Conservation (phyloP, 2,888 invertebrate species). For the Drosophila mettleri region DNA sequence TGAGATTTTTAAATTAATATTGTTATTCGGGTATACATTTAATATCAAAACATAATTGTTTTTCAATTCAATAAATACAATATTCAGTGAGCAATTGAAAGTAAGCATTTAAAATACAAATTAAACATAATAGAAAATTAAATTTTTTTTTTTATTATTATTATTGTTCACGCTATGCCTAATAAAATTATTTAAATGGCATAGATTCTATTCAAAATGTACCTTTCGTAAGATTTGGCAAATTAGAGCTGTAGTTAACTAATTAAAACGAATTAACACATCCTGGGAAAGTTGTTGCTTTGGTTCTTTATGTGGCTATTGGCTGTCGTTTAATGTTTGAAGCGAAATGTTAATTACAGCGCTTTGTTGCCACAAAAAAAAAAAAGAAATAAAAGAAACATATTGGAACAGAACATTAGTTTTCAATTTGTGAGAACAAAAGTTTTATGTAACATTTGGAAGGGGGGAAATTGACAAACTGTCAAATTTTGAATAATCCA, state of each 20-base stretch:
- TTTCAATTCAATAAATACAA: no score
- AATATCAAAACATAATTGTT: no score
- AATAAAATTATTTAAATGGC: background rate
- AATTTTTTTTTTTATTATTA: no score
- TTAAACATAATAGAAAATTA: no score
- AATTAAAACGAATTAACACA: conserved; percentile 19
- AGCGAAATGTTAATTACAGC: conserved; percentile 33
- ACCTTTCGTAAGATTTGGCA: background rate
- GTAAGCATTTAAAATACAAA: no score
- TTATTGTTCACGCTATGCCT: background rate
- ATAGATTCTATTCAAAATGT: background rate
- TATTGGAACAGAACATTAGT: conserved; percentile 46
- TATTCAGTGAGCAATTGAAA: no score
- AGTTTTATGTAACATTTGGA: conserved; percentile 13
- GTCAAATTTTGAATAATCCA: conserved; percentile 38
- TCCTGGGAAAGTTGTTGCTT: conserved; percentile 1
- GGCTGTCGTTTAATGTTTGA: conserved; percentile 17
- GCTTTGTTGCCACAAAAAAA: conserved; percentile 41
- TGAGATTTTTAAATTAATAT: no score
- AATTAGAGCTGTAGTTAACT: conserved; percentile 24
- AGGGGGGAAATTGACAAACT: conserved; percentile 38
- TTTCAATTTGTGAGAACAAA: conserved; percentile 53
- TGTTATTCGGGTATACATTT: no score
- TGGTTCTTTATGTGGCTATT: background rate
- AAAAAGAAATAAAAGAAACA: no score